phyloP scores from a whole-genome alignment of 2,113 vertebrate genomes.

The Trachemys scripta region DNA sequence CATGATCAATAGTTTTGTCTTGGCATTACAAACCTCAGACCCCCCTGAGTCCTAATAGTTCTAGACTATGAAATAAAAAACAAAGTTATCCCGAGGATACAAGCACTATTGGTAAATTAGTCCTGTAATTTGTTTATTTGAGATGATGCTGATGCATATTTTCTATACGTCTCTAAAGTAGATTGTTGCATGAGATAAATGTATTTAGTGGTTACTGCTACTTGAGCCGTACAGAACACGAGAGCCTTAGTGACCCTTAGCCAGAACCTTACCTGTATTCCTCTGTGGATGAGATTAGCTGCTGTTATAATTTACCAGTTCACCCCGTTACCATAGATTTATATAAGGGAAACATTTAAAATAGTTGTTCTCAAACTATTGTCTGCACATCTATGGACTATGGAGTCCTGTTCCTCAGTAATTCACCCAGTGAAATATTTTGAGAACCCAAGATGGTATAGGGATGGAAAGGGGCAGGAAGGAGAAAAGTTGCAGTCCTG shows the following conservation, averaged over 20 bases:
- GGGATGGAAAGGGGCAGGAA: not conserved
- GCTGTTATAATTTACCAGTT: slow-evolving; percentile 27
- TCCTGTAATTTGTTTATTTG: slow-evolving; percentile 28
- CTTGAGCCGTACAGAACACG: not conserved
- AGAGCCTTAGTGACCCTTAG: slow-evolving; percentile 20
- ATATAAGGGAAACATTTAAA: not conserved
- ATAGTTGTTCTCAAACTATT: not conserved
- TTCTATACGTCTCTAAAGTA: slow-evolving; percentile 31
- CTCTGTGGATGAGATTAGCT: not conserved
- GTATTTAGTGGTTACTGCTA: not conserved
- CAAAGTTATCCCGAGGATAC: slow-evolving; percentile 58
- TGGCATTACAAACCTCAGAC: slow-evolving; percentile 62
- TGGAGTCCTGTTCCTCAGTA: not conserved
- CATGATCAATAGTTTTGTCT: slow-evolving; percentile 48
- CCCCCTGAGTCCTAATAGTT: slow-evolving; percentile 63
- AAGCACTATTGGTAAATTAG: slow-evolving; percentile 11
- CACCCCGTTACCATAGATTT: slow-evolving; percentile 8
- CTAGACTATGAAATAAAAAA: slow-evolving; percentile 43
- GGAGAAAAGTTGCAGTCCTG: not conserved
- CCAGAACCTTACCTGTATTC: not conserved
- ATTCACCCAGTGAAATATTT: not conserved
- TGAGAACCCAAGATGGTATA: not conserved
- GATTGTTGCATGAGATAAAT: not conserved
- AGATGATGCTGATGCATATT: not conserved
- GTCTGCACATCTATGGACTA: not conserved